These are phyloP conservation scores for Chaetodon auriga DNA, from an alignment of 2,113 vertebrate species.

Conservation along the genomic window DNA sequence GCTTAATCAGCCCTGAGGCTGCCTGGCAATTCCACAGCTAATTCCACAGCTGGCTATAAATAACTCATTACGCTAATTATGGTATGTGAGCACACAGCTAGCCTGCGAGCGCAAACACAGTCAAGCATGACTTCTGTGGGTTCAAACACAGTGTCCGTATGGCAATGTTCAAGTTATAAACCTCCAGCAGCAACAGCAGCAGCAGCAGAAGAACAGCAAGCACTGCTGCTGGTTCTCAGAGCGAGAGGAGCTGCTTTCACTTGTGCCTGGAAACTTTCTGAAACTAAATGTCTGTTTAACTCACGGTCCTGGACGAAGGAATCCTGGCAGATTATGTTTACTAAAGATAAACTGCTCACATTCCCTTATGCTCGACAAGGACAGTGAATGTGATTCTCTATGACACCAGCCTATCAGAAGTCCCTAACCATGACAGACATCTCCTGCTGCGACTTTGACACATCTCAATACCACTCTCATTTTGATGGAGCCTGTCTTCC, in stretches of 20 bases:
- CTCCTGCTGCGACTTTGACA: constrained; percentile 69
- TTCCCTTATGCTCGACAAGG: constrained; percentile 42
- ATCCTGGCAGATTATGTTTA: constrained; percentile 40
- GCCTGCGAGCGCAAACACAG: constrained; percentile 73
- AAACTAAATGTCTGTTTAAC: constrained; percentile 3
- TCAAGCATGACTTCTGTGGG: constrained; percentile 70
- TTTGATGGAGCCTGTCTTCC: constrained; percentile 62
- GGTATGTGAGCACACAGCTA: constrained; percentile 72
- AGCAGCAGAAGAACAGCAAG: not conserved
- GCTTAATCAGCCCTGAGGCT: constrained; percentile 81
- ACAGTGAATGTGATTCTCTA: constrained; percentile 63
- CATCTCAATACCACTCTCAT: constrained; percentile 47
- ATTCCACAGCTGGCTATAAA: constrained; percentile 83
- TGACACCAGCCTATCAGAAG: constrained; percentile 62
- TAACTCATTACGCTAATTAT: constrained; percentile 84
- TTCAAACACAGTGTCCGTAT: constrained; percentile 57
- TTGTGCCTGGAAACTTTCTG: constrained; percentile 18
- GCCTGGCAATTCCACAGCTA: constrained; percentile 78
- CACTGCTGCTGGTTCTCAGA: not conserved
- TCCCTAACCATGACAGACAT: constrained; percentile 56
- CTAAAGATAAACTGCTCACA: constrained; percentile 58
- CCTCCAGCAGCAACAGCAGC: constrained; percentile 33
- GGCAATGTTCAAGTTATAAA: constrained; percentile 47
- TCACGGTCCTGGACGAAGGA: constrained; percentile 1
- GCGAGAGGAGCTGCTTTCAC: constrained; percentile 12